Conservation (phyloP, 2,113 vertebrate species). For the Ailurus styani region DNA sequence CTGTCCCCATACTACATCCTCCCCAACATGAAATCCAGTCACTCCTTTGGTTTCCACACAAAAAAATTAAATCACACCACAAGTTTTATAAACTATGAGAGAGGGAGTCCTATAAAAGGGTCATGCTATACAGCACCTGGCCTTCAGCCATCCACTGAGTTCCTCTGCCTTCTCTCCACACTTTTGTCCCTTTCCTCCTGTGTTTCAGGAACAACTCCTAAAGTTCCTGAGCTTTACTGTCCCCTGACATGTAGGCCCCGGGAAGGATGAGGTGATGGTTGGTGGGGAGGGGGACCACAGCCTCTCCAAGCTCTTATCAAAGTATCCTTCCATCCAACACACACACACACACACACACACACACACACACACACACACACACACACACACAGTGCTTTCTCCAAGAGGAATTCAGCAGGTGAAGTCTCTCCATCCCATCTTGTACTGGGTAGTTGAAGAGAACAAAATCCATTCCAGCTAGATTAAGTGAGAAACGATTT, state of each 20-base stretch:
- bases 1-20: neutral
- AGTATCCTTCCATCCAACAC: neutral
- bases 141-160: neutral
- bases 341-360: too few relatives aligned
- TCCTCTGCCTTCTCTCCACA: neutral
- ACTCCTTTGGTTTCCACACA: neutral
- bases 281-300: too few relatives aligned
- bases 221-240: neutral
- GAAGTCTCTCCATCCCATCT: neutral
- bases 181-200: neutral
- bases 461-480: constrained; percentile 33
- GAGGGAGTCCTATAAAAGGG: neutral
- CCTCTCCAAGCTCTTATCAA: neutral
- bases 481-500: constrained; percentile 2
- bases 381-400: neutral
- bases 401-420: neutral
- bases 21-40: neutral
- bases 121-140: neutral
- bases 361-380: too few relatives aligned
- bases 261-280: too few relatives aligned
- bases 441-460: neutral
- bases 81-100: neutral
- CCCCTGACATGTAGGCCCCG: neutral
- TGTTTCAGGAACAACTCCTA: neutral
- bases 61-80: neutral